Evolutionary conservation across 1,140 invertebrate genomes (phyloP).

Genomic region (Druon quercuslanigerum): DNA sequence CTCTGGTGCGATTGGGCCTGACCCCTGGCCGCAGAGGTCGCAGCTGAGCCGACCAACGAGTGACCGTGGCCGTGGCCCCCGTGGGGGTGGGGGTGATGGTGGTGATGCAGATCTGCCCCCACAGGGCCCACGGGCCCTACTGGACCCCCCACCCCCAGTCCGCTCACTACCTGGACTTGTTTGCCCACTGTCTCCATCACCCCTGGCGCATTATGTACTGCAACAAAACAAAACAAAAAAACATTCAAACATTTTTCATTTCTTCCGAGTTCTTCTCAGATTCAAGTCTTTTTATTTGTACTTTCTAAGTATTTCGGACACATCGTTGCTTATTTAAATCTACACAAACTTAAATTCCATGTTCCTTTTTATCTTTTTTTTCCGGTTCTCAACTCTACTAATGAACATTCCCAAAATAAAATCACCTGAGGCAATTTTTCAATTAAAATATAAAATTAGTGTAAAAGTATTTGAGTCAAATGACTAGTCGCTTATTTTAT

Average conservation of each 20-base stretch:
- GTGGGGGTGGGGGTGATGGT: conserved; percentile 71
- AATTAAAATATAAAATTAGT: too few species aligned
- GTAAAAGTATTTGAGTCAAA: too few species aligned
- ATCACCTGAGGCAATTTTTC: too few species aligned
- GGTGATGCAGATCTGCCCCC: conserved; percentile 70
- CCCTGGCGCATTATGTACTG: conserved; percentile 73
- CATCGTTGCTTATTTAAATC: too few species aligned
- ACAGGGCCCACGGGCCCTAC: conserved; percentile 67
- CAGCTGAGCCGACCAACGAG: conserved; percentile 67
- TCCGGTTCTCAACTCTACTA: too few species aligned
- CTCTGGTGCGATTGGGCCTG: conserved; percentile 66
- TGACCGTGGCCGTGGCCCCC: conserved; percentile 67
- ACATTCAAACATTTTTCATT: not conserved
- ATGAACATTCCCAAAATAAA: too few species aligned
- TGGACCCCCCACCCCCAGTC: conserved; percentile 72
- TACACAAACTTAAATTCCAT: too few species aligned
- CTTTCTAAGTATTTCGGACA: conserved; percentile 1
- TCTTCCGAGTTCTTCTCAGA: not conserved
- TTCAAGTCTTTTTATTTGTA: conserved; percentile 1
- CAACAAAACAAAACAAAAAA: conserved; percentile 55
- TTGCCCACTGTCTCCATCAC: conserved; percentile 74
- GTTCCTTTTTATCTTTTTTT: too few species aligned
- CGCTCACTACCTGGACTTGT: conserved; percentile 73
- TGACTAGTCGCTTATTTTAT: too few species aligned
- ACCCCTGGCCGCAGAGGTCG: conserved; percentile 66